These are phyloP conservation scores for Rotaria macrura DNA, from an alignment of 2,888 invertebrate species.

Conservation along the genomic window DNA sequence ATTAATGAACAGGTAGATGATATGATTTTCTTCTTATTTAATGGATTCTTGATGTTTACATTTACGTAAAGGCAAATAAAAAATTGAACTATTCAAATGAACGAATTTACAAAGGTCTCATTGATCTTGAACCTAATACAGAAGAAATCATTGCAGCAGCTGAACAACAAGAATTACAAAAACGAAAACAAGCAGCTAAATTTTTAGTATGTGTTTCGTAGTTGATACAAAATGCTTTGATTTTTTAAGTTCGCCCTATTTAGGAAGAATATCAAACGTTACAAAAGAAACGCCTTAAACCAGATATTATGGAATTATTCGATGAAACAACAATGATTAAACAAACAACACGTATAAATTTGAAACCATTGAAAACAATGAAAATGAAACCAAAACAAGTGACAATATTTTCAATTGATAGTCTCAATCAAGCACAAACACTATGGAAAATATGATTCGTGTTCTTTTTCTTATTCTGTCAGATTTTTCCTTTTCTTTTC, in stretches of 20 bases:
- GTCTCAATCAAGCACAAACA: constrained; percentile 12
- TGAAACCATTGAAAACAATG: background rate
- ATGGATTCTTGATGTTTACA: too few relatives aligned
- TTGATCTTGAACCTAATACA: background rate
- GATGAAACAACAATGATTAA: constrained; percentile 11
- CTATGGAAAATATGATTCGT: background rate
- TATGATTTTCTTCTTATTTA: too few relatives aligned
- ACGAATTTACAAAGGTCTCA: background rate
- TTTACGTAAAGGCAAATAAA: background rate
- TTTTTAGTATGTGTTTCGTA: background rate
- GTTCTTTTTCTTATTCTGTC: background rate
- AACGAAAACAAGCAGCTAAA: constrained; percentile 18
- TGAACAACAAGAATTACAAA: constrained; percentile 21
- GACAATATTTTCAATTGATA: background rate
- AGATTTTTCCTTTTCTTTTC: background rate
- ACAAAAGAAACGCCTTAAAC: constrained; percentile 12
- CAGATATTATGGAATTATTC: constrained; percentile 17
- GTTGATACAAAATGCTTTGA: too few relatives aligned
- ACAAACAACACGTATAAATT: constrained; percentile 7
- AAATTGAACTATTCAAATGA: constrained; percentile 20
- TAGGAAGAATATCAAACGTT: constrained; percentile 5
- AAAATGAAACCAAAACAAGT: constrained; percentile 6
- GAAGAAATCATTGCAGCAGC: background rate
- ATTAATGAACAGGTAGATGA: background rate
- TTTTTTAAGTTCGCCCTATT: background rate